Conservation (phyloP, 2,797 vertebrate species). For the Myotis vivesi region DNA sequence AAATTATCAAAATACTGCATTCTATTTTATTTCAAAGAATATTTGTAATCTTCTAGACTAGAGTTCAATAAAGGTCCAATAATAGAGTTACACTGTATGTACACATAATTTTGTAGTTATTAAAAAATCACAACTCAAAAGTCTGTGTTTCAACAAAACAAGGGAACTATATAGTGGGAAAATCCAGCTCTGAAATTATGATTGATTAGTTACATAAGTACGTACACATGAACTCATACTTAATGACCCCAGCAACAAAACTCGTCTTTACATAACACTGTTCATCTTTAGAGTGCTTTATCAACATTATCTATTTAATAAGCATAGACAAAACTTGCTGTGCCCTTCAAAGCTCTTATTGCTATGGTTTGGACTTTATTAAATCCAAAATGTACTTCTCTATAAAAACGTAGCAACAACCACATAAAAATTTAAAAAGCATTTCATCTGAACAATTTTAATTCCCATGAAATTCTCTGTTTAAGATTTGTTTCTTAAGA, state of each 20-base stretch:
- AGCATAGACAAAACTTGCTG: constrained; percentile 1
- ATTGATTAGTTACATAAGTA: background rate
- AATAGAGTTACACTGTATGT: background rate
- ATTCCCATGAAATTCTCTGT: background rate
- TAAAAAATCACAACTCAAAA: constrained; percentile 10
- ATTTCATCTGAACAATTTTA: background rate
- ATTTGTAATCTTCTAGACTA: constrained; percentile 6
- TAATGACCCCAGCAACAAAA: background rate
- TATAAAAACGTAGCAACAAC: background rate
- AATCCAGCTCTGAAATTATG: constrained; percentile 20
- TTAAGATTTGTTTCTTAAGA: background rate
- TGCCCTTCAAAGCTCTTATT: constrained; percentile 31
- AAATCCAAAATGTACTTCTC: constrained; percentile 18
- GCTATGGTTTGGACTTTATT: constrained; percentile 4
- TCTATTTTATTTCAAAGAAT: constrained; percentile 37
- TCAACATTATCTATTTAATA: constrained; percentile 18
- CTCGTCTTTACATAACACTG: background rate
- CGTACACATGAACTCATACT: background rate
- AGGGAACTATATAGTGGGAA: background rate
- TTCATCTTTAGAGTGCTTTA: background rate
- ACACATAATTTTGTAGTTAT: background rate
- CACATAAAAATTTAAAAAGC: background rate
- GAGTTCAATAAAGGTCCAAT: background rate
- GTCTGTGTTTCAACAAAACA: background rate
- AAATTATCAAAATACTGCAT: background rate